Evolutionary conservation across 2,888 invertebrate species (phyloP), one percentile per base, ranked within the genome.

Genomic region (Drosophila pseudotalamancana): DNA sequence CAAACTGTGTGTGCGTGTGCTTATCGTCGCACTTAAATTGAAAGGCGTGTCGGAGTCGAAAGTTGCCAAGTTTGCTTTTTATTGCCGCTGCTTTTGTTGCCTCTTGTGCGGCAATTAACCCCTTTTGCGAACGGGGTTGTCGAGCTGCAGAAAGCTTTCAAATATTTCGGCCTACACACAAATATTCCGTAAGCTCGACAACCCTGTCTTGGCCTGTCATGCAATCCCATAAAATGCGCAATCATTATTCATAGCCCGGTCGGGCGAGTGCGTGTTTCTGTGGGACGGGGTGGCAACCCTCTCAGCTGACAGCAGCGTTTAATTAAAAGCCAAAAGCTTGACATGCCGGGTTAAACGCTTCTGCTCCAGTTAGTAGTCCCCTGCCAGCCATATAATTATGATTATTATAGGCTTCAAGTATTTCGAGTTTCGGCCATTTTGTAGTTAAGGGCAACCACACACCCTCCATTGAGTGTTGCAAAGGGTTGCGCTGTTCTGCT

Each of bases 21-120:
- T 80, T 82, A 77, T 73, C 76, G 68, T 48, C 23, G 63, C 70
- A 74, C 72, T 77, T 70, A 77, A 84, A 82, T 84, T 85, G 82
- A 85, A 82, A 84, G 85, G 84, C 82, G 85, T 85, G 82, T 81
- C 82, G 67, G 63, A 68, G 67, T 71, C 53, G 51, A 65, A 62
- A 59, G 61, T 61, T 50, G 27, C 45, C 63, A 67, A 55, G 54
- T 62, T 71, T 45, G 56, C 29, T 57, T 69, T 77, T 77, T 75
- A 72, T 75, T 72, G 77, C 45, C 45, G 57, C 55, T 40, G 42
- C 53, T 64, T 35, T 73, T 72, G 70, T 67, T 71, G 25, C 55
- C 40, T 34, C 35, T 71, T 76, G 68, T 73, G 73, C 57, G 63
- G 62, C 74, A 72, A 71, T 83, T 83, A 83, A 83, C 83, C 83